Evolutionary conservation across 2,113 vertebrate species (phyloP).

Genomic region (Misgurnus mizolepis): DNA sequence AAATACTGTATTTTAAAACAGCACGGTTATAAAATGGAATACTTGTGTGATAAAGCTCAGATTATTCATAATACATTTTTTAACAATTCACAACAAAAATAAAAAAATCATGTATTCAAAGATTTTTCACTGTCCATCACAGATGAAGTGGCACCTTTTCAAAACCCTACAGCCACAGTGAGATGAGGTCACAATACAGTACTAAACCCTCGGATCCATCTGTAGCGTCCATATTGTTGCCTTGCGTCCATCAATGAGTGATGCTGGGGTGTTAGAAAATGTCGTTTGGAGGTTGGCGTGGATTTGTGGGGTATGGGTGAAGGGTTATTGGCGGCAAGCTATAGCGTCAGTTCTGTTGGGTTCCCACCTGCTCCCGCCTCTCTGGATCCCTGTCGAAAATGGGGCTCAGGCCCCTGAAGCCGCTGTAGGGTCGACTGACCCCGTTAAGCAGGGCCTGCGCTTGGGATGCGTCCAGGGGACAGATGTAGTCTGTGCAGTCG

Average conservation of each 20-base stretch:
- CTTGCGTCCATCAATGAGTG: constrained; percentile 64
- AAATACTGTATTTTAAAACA: constrained; percentile 48
- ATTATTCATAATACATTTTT: constrained; percentile 20
- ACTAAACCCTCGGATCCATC: background rate
- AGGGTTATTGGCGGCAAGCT: constrained; percentile 73
- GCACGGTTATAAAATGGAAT: constrained; percentile 46
- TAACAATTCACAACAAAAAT: constrained; percentile 19
- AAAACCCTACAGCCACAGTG: constrained; percentile 60
- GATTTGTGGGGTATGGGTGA: constrained; percentile 31
- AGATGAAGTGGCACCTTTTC: constrained; percentile 36
- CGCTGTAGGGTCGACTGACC: constrained; percentile 73
- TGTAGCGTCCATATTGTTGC: constrained; percentile 39
- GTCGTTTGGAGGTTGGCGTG: background rate
- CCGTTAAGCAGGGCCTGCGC: constrained; percentile 67
- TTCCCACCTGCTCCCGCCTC: constrained; percentile 87
- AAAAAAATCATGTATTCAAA: constrained; percentile 17
- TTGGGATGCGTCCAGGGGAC: constrained; percentile 79
- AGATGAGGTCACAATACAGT: constrained; percentile 10
- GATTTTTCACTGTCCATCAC: constrained; percentile 19
- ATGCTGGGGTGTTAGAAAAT: constrained; percentile 64
- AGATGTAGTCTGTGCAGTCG: constrained; percentile 91
- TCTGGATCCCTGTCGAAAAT: constrained; percentile 79
- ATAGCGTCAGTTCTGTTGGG: constrained; percentile 72
- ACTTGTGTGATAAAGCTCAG: constrained; percentile 36
- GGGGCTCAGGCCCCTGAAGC: constrained; percentile 76